These are phyloP conservation scores for Steromphala cineraria DNA, from an alignment of 2,888 invertebrate species.

Conservation along the genomic window DNA sequence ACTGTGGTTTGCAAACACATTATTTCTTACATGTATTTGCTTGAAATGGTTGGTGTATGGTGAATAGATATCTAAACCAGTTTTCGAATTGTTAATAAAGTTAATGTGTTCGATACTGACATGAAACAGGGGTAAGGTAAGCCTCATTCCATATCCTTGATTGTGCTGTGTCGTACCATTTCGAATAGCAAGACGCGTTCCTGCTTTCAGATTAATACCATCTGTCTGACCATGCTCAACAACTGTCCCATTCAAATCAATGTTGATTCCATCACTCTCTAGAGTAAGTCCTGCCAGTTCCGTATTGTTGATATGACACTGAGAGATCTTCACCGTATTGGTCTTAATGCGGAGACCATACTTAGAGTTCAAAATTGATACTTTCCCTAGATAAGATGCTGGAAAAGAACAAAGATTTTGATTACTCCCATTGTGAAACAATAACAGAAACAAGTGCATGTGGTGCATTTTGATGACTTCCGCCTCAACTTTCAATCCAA, in stretches of 20 bases:
- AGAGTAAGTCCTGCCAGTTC: background rate
- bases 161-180: constrained; percentile 1
- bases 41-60: background rate
- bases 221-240: background rate
- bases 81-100: background rate
- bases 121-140: no score
- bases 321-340: background rate
- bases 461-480: no score
- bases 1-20: background rate
- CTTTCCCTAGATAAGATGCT: background rate
- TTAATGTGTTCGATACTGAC: background rate
- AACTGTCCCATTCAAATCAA: background rate
- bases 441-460: no score
- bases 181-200: background rate
- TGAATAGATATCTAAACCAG: background rate
- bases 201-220: background rate
- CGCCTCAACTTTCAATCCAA: no score
- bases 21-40: background rate
- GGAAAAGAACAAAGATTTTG: background rate
- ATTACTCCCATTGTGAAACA: no score
- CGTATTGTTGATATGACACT: constrained; percentile 12
- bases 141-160: background rate
- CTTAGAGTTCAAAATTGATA: background rate
- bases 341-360: background rate
- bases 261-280: background rate